Conservation (phyloP, 2,888 invertebrate species). For the Mycalesis mineus region DNA sequence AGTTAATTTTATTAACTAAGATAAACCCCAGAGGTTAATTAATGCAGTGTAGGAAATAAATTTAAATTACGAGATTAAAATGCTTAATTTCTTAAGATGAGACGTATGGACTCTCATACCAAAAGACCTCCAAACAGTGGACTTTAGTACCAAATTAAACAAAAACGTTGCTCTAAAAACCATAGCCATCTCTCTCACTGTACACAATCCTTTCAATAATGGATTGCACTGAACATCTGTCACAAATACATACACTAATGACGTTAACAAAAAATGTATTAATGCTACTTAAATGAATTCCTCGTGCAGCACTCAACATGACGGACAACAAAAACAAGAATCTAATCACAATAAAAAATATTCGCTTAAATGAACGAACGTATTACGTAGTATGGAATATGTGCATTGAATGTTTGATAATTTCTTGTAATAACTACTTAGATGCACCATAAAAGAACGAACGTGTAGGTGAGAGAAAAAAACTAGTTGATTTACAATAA, state of each 20-base stretch:
- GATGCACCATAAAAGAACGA: neutral
- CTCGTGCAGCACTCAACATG: neutral
- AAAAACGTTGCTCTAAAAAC: neutral
- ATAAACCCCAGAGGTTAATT: too few relatives aligned
- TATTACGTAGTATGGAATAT: neutral
- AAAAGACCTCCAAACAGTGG: too few relatives aligned
- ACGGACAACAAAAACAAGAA: neutral
- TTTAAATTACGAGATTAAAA: too few relatives aligned
- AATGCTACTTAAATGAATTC: conserved; percentile 7
- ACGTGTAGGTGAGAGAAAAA: neutral
- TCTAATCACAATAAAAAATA: neutral
- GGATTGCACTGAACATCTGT: conserved; percentile 46
- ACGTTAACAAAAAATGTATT: conserved; percentile 13
- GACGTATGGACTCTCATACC: too few relatives aligned
- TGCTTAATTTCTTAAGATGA: too few relatives aligned
- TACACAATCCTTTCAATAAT: conserved; percentile 6
- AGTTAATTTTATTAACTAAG: too few relatives aligned
- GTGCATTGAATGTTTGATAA: neutral
- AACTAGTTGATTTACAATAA: neutral
- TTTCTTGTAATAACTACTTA: neutral
- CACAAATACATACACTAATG: conserved; percentile 40
- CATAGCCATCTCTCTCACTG: neutral
- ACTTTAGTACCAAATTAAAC: too few relatives aligned
- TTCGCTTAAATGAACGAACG: neutral
- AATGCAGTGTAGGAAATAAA: too few relatives aligned